Evolutionary conservation across 2,888 invertebrate species (phyloP).

Genomic region (Trachelus stipa): DNA sequence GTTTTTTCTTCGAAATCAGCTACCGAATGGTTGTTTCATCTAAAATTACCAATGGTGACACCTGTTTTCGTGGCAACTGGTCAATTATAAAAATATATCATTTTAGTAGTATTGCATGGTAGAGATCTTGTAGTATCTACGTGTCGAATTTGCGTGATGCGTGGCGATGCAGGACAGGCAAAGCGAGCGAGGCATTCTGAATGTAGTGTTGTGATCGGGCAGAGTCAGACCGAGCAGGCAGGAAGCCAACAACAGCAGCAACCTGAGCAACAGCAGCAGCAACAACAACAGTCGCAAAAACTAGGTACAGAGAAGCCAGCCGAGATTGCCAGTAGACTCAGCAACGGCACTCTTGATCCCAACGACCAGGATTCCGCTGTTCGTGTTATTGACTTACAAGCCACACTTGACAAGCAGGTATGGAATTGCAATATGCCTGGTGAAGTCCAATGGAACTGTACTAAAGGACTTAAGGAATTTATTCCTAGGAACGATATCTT

Average conservation of each 20-base stretch:
- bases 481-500: not conserved
- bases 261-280: constrained; percentile 40
- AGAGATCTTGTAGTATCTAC: constrained; percentile 23
- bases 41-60: not conserved
- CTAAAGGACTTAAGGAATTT: not conserved
- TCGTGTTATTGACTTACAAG: constrained; percentile 83
- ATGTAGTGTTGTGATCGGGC: constrained; percentile 66
- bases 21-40: not conserved
- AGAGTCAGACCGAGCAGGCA: constrained; percentile 59
- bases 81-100: not conserved
- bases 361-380: constrained; percentile 72
- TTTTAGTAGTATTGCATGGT: not conserved
- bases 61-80: not conserved
- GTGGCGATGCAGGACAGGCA: constrained; percentile 47
- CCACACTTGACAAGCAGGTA: constrained; percentile 90
- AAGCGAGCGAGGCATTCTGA: constrained; percentile 61
- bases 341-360: constrained; percentile 64
- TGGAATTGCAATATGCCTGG: constrained; percentile 27
- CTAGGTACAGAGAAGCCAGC: constrained; percentile 51
- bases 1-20: not conserved
- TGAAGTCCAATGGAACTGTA: not conserved
- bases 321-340: constrained; percentile 60
- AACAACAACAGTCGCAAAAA: constrained; percentile 45
- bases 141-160: constrained; percentile 38
- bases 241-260: constrained; percentile 52